Evolutionary conservation across 2,888 invertebrate genomes (phyloP).

Genomic region (Spatulosminthurus flaviceps): DNA sequence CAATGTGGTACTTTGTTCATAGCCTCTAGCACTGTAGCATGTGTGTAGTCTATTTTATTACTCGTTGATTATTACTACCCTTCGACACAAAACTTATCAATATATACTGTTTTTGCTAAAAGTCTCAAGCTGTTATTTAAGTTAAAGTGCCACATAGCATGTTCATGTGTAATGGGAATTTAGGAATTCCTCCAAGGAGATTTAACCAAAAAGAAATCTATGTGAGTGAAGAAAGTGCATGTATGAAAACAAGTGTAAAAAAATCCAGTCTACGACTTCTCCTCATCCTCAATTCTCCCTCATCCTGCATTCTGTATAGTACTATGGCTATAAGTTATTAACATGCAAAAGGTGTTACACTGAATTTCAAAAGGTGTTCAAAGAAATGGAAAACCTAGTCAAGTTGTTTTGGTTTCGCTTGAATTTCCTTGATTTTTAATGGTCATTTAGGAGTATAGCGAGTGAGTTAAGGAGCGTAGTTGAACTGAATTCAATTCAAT

Average conservation of each 20-base stretch:
- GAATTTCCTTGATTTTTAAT: constrained; percentile 5
- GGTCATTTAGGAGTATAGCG: constrained; percentile 11
- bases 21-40: too few species aligned
- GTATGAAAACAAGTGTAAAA: not conserved
- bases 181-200: constrained; percentile 16
- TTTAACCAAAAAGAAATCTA: not conserved
- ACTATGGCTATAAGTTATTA: not conserved
- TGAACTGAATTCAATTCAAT: constrained; percentile 14
- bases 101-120: not conserved
- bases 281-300: too few species aligned
- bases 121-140: not conserved
- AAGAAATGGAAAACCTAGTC: constrained; percentile 14
- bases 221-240: not conserved
- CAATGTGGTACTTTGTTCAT: too few species aligned
- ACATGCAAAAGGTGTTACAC: not conserved
- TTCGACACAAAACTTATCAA: not conserved
- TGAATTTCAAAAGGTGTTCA: constrained; percentile 10
- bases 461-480: not conserved
- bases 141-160: not conserved
- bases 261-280: not conserved
- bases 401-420: constrained; percentile 8
- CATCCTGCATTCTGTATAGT: not conserved
- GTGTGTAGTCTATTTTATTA: too few species aligned
- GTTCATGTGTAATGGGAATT: not conserved
- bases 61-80: too few species aligned